Evolutionary conservation across 2,888 invertebrate species (phyloP).

Genomic region (Mesorhabditis spiculigera): DNA sequence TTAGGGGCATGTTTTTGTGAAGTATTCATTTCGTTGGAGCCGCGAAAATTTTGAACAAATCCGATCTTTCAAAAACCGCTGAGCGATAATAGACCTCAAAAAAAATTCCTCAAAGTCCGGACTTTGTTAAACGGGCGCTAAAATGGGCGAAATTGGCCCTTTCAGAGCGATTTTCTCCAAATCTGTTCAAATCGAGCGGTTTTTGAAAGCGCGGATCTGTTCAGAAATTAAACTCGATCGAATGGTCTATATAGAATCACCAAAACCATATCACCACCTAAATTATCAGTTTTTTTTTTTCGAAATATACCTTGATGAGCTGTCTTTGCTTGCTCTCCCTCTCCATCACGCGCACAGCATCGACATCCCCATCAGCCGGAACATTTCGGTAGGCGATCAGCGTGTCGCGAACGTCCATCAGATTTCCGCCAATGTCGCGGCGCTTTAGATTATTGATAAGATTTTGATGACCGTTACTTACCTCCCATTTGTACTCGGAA

Average conservation of each 20-base stretch:
- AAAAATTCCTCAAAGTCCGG: too few relatives aligned
- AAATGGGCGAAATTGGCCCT: too few relatives aligned
- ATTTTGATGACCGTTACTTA: slow-evolving; percentile 8
- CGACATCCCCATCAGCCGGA: slow-evolving; percentile 32
- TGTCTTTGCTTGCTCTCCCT: slow-evolving; percentile 32
- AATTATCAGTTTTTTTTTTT: too few relatives aligned
- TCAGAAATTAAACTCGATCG: too few relatives aligned
- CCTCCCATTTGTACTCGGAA: slow-evolving; percentile 49
- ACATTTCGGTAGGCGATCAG: slow-evolving; percentile 44
- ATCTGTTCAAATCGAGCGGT: not conserved
- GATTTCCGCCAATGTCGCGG: slow-evolving; percentile 20
- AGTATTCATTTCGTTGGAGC: too few relatives aligned
- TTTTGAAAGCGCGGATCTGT: not conserved
- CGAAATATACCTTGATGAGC: slow-evolving; percentile 39
- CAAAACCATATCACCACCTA: not conserved
- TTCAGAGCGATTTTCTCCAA: too few relatives aligned
- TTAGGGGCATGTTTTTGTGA: too few relatives aligned
- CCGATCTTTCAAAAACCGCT: too few relatives aligned
- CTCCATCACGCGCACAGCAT: slow-evolving; percentile 35
- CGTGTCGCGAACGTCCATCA: slow-evolving; percentile 33
- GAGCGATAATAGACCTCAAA: too few relatives aligned
- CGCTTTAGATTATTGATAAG: slow-evolving; percentile 11
- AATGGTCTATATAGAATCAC: too few relatives aligned
- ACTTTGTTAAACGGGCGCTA: too few relatives aligned
- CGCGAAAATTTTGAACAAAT: too few relatives aligned